Evolutionary conservation across 2,797 vertebrate genomes (phyloP).

Genomic region (Typhlichthys subterraneus): DNA sequence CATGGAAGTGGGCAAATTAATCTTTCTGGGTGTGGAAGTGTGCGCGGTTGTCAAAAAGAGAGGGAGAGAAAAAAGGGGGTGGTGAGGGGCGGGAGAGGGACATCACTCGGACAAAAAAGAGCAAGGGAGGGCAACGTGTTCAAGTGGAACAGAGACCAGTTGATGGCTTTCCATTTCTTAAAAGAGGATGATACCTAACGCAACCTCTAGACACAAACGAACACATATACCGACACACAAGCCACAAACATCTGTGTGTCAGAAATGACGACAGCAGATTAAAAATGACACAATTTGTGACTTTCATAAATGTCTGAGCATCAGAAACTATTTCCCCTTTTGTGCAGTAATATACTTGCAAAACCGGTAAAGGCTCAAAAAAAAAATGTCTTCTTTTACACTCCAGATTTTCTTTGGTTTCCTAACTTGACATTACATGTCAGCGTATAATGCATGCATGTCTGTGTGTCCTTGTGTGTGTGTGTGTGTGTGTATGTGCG

Average conservation of each 20-base stretch:
- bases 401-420: constrained; percentile 7
- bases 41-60: constrained; percentile 8
- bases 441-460: constrained; percentile 33
- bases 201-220: constrained; percentile 10
- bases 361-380: neutral
- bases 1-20: constrained; percentile 50
- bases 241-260: constrained; percentile 3
- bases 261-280: neutral
- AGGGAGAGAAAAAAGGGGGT: constrained; percentile 1
- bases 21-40: constrained; percentile 32
- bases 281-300: constrained; percentile 5
- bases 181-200: neutral
- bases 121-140: neutral
- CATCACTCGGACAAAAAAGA: constrained; percentile 8
- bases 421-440: constrained; percentile 41
- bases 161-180: neutral
- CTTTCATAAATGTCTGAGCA: too few species aligned
- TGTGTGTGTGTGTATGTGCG: constrained; percentile 4
- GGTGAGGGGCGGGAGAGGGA: constrained; percentile 24
- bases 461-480: neutral
- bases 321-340: too few species aligned
- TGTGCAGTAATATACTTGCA: neutral
- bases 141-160: constrained; percentile 5
- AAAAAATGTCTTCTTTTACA: neutral
- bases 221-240: constrained; percentile 24